phyloP scores from a whole-genome alignment of 1,140 invertebrate genomes.

The Batillaria attramentaria region DNA sequence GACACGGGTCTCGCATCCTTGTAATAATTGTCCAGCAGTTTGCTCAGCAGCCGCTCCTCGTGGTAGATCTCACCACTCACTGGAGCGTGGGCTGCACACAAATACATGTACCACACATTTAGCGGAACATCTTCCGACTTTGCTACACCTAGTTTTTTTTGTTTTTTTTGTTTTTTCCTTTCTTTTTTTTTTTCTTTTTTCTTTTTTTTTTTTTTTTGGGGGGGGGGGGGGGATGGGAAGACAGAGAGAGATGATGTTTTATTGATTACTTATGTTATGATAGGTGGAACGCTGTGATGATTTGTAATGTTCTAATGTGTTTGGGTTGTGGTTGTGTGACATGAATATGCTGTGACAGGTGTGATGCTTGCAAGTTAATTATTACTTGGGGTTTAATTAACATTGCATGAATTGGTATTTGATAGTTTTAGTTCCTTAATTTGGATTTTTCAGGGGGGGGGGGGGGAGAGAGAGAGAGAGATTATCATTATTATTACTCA shows the following conservation, averaged over 20 bases:
- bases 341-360: background rate
- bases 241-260: no score
- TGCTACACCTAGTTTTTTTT: background rate
- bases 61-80: background rate
- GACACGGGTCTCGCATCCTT: conserved; percentile 37
- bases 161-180: background rate
- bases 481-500: no score
- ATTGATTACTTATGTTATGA: no score
- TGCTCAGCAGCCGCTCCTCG: conserved; percentile 25
- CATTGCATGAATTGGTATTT: background rate
- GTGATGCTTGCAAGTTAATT: no score
- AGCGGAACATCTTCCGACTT: no score
- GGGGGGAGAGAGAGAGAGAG: background rate
- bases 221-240: no score
- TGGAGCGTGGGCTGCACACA: conserved; percentile 9
- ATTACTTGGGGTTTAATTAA: background rate
- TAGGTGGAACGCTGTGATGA: no score
- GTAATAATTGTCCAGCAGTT: conserved; percentile 28
- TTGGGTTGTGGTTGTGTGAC: conserved; percentile 12
- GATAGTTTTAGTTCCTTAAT: no score
- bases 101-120: background rate
- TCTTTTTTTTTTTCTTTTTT: no score
- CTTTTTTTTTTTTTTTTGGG: no score
- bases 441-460: no score
- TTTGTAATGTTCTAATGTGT: no score